Conservation (phyloP, 2,797 vertebrate genomes). For the Linurgus olivaceus region DNA sequence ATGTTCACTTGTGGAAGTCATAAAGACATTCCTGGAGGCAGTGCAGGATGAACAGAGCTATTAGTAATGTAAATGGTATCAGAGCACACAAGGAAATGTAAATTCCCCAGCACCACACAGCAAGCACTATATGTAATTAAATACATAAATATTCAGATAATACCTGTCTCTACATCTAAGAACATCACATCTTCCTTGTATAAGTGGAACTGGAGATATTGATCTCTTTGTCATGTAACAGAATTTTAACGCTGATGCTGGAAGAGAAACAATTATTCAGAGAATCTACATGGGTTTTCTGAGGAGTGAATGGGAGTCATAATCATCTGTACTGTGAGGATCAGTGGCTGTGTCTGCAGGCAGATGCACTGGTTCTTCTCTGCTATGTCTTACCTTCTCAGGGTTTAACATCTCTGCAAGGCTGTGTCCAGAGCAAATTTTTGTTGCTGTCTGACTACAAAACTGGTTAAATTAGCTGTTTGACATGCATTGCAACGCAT, state of each 20-base stretch:
- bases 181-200: neutral
- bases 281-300: neutral
- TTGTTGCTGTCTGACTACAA: neutral
- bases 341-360: accelerated
- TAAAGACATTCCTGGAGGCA: neutral
- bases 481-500: neutral
- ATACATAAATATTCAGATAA: neutral
- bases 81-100: neutral
- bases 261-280: neutral
- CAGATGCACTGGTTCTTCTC: neutral
- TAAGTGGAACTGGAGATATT: neutral
- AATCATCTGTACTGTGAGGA: neutral
- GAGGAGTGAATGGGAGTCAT: neutral
- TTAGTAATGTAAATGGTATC: neutral
- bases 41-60: neutral
- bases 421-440: neutral
- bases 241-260: neutral
- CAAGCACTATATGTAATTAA: neutral
- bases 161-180: neutral
- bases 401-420: neutral
- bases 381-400: neutral
- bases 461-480: neutral
- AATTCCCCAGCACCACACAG: neutral
- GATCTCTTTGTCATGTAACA: neutral
- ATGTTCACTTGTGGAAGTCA: neutral